Percentiles rank a stretch among this genome's conserved stretches.
Evolutionary conservation across 2,888 invertebrate species (phyloP).

Genomic region (Apotomis turbidana): DNA sequence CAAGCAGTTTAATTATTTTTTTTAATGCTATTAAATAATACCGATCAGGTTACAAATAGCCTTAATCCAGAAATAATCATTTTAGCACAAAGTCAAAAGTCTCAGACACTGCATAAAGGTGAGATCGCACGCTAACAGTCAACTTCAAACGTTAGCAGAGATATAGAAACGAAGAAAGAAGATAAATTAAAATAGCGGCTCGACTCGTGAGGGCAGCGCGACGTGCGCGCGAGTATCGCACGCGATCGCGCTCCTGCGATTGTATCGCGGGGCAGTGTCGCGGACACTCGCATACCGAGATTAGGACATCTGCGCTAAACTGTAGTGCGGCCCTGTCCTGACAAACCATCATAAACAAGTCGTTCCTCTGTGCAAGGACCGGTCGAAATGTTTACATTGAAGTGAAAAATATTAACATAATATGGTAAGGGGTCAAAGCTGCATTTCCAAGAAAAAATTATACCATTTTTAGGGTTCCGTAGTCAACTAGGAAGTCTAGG

Average conservation of each 20-base stretch:
- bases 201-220: slow-evolving; percentile 52
- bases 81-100: too few relatives aligned
- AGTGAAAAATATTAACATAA: too few relatives aligned
- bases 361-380: not conserved
- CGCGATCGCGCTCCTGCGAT: slow-evolving; percentile 65
- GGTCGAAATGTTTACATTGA: too few relatives aligned
- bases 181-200: slow-evolving; percentile 55
- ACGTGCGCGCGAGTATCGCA: slow-evolving; percentile 72
- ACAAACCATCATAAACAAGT: slow-evolving; percentile 24
- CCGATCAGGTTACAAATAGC: too few relatives aligned
- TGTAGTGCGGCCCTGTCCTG: slow-evolving; percentile 12
- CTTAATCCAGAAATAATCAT: too few relatives aligned
- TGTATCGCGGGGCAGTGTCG: slow-evolving; percentile 70
- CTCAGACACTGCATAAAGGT: too few relatives aligned
- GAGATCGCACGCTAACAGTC: slow-evolving; percentile 17
- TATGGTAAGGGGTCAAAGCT: too few relatives aligned
- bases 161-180: slow-evolving; percentile 45
- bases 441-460: too few relatives aligned
- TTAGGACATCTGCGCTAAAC: slow-evolving; percentile 32
- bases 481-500: too few relatives aligned
- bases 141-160: slow-evolving; percentile 35
- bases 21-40: too few relatives aligned
- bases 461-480: too few relatives aligned
- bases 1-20: too few relatives aligned
- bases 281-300: slow-evolving; percentile 53